Evolutionary conservation across 2,797 vertebrate genomes (phyloP), one percentile per base, ranked within the genome.

Genomic region (Microctenopoma stevenorrisi): DNA sequence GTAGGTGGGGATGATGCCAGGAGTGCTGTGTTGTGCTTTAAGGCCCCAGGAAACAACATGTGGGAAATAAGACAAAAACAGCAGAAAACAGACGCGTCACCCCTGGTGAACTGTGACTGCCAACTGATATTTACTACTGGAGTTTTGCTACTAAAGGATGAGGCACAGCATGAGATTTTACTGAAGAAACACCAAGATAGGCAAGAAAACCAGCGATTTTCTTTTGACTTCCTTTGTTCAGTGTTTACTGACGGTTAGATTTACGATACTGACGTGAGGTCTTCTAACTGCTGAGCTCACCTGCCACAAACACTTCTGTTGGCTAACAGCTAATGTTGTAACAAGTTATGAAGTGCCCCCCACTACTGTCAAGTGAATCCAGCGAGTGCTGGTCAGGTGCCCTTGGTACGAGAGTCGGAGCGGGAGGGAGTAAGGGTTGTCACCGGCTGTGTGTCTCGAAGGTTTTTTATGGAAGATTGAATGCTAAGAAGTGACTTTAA

Each of bases 91-190:
- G 25, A 60, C 33, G 12, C 52, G 72, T 74, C 71, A 61, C 46
- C 49, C 11, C 48, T 55, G 59, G 14, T 64, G 67, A 82, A 67
- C 61, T 61, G 68, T 49, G 44, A 67, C 74, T 44, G 42, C 30
- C 64, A 26, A 64, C 54, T 22, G 66, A 49, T 18, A 68, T 72
- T 74, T 49, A 54, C 48, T 49, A 1, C 53, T n/a, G 61, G 40
- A 70, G 38, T 28, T 26, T 35, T 67, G 51, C 65, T 44, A 51
- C 68, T 49, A 35, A 47, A 38, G 35, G 49, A 64, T 28, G 64
- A 56, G 28, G 13, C 49, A 14, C 33, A 42, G 50, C n/a, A 4
- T 28, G 62, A 49, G 4, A n/a, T 0, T 22, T 44, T 26, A 30
- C 25, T 52, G 12, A 26, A 47, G 58, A 30, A 25, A 50, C 3